Evolutionary conservation across 2,113 vertebrate species (phyloP).

Genomic region (Zapus hudsonius): DNA sequence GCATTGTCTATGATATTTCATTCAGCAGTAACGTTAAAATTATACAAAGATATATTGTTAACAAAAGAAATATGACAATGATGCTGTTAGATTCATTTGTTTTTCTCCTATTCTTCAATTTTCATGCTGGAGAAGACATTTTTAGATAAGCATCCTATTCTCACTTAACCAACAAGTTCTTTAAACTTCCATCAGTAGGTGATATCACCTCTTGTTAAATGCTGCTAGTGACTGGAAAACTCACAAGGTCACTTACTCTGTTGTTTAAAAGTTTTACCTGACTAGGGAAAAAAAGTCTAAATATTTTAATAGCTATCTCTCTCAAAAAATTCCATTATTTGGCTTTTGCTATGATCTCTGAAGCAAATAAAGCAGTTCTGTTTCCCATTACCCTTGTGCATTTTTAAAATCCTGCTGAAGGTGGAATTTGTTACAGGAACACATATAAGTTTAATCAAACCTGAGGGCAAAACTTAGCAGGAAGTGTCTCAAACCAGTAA

Average conservation of each 20-base stretch:
- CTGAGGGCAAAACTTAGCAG: not conserved
- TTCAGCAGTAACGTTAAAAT: not conserved
- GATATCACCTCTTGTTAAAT: not conserved
- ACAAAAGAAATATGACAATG: not conserved
- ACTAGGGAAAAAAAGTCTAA: not conserved
- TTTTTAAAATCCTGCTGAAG: slow-evolving; percentile 32
- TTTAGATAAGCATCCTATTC: not conserved
- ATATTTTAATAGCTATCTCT: slow-evolving; percentile 16
- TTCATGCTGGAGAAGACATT: not conserved
- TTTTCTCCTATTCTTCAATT: not conserved
- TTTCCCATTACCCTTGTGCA: not conserved
- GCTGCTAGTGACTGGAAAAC: not conserved
- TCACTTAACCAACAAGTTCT: not conserved
- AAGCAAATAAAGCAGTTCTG: slow-evolving; percentile 15
- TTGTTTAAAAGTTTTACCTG: slow-evolving; percentile 7
- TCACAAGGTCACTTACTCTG: not conserved
- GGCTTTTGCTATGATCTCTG: not conserved
- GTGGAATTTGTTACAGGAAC: slow-evolving; percentile 7
- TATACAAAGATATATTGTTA: not conserved
- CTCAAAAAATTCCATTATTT: not conserved
- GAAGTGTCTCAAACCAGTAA: not conserved
- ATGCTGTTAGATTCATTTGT: not conserved
- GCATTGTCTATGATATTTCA: not conserved
- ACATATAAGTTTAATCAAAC: slow-evolving; percentile 3
- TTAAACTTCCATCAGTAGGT: not conserved